Base-by-base conservation (phyloP, 2,797 vertebrate species). In the Morelia viridis region DNA sequence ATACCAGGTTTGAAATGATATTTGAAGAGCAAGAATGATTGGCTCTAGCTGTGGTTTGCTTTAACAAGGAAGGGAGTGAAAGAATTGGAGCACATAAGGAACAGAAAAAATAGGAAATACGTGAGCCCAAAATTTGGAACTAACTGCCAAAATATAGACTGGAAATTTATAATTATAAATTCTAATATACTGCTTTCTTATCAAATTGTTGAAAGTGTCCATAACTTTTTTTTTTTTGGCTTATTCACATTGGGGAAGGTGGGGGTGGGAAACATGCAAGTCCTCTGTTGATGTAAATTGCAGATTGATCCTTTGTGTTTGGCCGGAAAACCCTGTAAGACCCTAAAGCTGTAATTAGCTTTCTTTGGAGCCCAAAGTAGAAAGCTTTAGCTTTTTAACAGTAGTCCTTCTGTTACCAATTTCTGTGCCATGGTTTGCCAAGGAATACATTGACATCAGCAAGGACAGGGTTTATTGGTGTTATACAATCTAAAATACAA, bases 401-500 rank as follows among this genome's bases (percentile, higher is more conserved):
- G 76, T 90, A 91, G 12, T 28, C 11, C 28, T 92, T 91, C 93
- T 94, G 85, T 94, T 58, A 0, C 68, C 2, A 13, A 50, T 22
- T 57, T 87, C 71, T 1, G 13, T 50, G 24, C 80, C 1, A 0
- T 60, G 4, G 89, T 85, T 95, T 92, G 91, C 87, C 71, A 41
- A 11, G 0, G 5, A 94, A 12, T 9, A 0, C 91, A 26, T 24
- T 93, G 95, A 90, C 92, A 94, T 95, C 64, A 93, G 71, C 92
- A 94, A 91, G 64, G 92, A 5, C 0, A 0, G 3, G 2, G 64
- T 84, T 26, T 86, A 57, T 35, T 56, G 68, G 15, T 87, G 90
- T 84, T 62, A 94, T 94, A 90, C 84, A 94, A 46, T 19, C 80
- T 41, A n/a, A 0, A 22, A 26, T 93, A 91, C 94, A 68, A 94